These are phyloP conservation scores for Epirrita christyi DNA, from an alignment of 2,888 invertebrate species.

Conservation along the genomic window DNA sequence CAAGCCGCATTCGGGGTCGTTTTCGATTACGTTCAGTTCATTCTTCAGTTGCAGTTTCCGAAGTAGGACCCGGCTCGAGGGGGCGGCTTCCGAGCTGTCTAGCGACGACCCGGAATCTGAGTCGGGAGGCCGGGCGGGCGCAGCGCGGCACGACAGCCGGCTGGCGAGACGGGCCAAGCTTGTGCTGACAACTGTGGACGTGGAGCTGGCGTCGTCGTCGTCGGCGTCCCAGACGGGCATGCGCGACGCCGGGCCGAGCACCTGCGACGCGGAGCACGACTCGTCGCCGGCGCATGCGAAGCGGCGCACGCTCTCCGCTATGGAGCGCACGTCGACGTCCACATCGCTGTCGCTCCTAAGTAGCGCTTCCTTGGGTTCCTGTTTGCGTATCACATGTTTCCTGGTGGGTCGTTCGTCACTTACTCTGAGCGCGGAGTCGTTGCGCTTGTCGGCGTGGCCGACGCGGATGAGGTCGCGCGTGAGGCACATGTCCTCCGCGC, in stretches of 20 bases:
- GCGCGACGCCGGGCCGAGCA: conserved; percentile 48
- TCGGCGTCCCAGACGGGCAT: conserved; percentile 51
- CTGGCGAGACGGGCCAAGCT: no score
- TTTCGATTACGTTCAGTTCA: no score
- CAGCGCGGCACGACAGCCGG: no score
- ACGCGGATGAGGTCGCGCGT: conserved; percentile 74
- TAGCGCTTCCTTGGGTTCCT: no score
- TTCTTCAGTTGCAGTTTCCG: not conserved
- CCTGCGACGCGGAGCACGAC: conserved; percentile 60
- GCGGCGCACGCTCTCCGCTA: conserved; percentile 14
- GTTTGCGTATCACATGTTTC: not conserved
- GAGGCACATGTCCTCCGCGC: conserved; percentile 75
- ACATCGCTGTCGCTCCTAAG: conserved; percentile 3
- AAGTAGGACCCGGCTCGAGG: not conserved
- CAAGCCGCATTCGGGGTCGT: no score
- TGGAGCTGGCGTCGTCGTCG: conserved; percentile 4
- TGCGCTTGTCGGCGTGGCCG: conserved; percentile 73
- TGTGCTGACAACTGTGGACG: no score
- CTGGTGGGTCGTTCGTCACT: conserved; percentile 46
- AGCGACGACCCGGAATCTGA: no score
- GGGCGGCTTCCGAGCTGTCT: not conserved
- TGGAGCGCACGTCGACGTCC: conserved; percentile 16
- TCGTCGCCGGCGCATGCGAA: conserved; percentile 39
- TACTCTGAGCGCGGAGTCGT: conserved; percentile 58
- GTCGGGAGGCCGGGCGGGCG: no score